A percentile compares a stretch with the other conserved stretches of the same genome.
These are phyloP conservation scores for Pygocentrus nattereri DNA, from an alignment of 2,797 vertebrate species.

Conservation along the genomic window DNA sequence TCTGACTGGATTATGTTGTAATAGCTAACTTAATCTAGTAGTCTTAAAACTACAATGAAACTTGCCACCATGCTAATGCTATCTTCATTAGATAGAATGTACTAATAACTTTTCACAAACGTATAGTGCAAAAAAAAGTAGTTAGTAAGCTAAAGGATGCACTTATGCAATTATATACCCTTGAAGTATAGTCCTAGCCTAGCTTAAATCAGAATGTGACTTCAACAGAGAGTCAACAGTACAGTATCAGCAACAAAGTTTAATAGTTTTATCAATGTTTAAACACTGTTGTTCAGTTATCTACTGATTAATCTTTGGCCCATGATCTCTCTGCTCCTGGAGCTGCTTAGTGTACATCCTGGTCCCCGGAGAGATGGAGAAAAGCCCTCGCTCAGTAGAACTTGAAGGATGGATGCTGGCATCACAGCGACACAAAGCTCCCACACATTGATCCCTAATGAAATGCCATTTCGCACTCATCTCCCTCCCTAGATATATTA, in stretches of 20 bases:
- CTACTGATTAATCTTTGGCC: neutral
- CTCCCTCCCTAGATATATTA: conserved; percentile 62
- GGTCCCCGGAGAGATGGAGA: neutral
- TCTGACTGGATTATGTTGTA: too few species aligned
- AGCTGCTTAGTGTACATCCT: neutral
- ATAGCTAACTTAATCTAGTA: too few species aligned
- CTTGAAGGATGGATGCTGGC: conserved; percentile 30
- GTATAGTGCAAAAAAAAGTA: too few species aligned
- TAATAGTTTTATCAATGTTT: neutral
- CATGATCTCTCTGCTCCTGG: conserved; percentile 1
- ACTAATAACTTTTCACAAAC: too few species aligned
- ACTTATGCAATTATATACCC: too few species aligned
- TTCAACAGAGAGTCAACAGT: too few species aligned
- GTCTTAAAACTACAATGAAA: too few species aligned
- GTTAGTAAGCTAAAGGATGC: too few species aligned
- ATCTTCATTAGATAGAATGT: too few species aligned
- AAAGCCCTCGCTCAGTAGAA: conserved; percentile 27
- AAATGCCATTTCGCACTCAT: conserved; percentile 63
- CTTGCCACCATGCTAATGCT: too few species aligned
- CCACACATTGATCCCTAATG: conserved; percentile 61
- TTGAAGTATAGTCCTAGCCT: too few species aligned
- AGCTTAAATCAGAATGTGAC: too few species aligned
- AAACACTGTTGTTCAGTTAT: neutral
- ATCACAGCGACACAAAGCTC: conserved; percentile 49
- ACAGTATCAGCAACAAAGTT: neutral